Evolutionary conservation across 2,113 vertebrate species (phyloP).

Genomic region (Tragulus kanchil): DNA sequence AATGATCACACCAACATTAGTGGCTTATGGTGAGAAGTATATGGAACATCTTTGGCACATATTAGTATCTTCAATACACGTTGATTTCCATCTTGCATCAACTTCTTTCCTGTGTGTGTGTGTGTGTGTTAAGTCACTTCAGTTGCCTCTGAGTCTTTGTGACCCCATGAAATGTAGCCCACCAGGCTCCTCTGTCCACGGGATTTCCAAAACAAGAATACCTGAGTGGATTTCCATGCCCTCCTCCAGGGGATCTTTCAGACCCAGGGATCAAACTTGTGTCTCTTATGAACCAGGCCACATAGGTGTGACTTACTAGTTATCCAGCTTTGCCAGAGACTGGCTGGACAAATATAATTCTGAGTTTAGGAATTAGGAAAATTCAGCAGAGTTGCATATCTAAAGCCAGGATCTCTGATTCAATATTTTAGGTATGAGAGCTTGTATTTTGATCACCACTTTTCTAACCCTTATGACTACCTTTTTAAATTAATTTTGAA

Average conservation of each 20-base stretch:
- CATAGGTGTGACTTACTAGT: background rate
- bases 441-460: background rate
- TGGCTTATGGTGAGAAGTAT: background rate
- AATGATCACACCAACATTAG: background rate
- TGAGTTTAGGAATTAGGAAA: background rate
- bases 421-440: background rate
- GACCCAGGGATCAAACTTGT: background rate
- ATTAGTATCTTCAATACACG: background rate
- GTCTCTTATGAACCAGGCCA: fast-evolving
- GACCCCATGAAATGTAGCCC: background rate
- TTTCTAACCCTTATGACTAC: background rate
- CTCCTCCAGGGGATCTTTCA: background rate
- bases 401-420: background rate
- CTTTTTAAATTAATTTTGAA: background rate
- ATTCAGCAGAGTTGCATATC: fast-evolving
- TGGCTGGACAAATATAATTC: background rate
- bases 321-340: too few relatives aligned
- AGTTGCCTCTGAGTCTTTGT: background rate
- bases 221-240: background rate
- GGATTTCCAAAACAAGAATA: background rate
- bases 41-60: background rate
- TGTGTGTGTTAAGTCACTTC: background rate
- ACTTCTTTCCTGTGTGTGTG: background rate
- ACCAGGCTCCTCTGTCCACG: background rate
- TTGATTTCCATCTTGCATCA: background rate